phyloP scores from a whole-genome alignment of 1,140 invertebrate species.

The Euura lappo region DNA sequence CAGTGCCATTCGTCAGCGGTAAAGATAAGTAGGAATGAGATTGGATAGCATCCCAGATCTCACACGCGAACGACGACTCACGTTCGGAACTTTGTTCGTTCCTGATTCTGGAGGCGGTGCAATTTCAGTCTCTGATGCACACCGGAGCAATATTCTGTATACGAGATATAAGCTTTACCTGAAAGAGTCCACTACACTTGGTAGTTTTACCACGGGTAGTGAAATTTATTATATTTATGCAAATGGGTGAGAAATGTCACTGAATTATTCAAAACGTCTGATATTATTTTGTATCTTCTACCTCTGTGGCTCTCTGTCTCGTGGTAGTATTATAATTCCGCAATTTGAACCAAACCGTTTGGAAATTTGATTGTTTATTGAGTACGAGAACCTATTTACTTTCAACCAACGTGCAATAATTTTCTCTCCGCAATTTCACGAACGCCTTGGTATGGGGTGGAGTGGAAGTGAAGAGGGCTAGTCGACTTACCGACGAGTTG shows the following conservation, averaged over 20 bases:
- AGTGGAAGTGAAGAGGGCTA: slow-evolving; percentile 4
- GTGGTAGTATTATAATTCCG: neutral
- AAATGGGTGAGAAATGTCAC: neutral
- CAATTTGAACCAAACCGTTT: neutral
- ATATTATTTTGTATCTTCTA: neutral
- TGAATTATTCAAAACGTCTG: too few relatives aligned
- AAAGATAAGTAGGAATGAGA: neutral
- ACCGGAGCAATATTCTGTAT: neutral
- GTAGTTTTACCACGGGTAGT: neutral
- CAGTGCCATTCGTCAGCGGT: slow-evolving; percentile 9
- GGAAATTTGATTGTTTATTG: slow-evolving; percentile 3
- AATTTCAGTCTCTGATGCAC: neutral
- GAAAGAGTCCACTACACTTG: neutral
- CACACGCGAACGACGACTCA: neutral
- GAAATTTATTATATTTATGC: neutral
- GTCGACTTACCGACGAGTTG: slow-evolving; percentile 6
- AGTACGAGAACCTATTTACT: neutral
- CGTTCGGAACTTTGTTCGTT: slow-evolving; percentile 5
- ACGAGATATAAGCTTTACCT: neutral
- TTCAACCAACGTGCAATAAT: neutral
- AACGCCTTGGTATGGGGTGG: neutral
- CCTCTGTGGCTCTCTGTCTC: neutral
- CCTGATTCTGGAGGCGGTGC: neutral
- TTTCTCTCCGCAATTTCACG: slow-evolving; percentile 4
- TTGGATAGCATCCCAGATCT: neutral